Evolutionary conservation across 1,140 invertebrate species (phyloP).

Genomic region (Drosophila obscura): DNA sequence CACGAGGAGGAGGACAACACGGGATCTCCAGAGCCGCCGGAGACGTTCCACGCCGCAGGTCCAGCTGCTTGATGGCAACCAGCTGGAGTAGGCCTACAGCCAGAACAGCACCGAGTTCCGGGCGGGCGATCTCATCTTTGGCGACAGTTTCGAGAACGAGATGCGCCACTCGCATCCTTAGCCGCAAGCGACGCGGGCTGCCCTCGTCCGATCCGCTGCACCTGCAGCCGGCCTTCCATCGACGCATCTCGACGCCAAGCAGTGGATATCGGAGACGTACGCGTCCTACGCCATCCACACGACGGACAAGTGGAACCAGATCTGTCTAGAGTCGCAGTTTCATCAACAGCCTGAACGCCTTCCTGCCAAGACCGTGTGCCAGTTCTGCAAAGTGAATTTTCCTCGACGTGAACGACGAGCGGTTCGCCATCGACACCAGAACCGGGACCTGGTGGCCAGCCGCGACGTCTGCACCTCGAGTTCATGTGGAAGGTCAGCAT

Average conservation of each 20-base stretch:
- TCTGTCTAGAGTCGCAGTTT: slow-evolving; percentile 92
- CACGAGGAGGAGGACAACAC: slow-evolving; percentile 83
- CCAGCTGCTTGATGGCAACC: slow-evolving; percentile 53
- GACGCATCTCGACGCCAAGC: slow-evolving; percentile 87
- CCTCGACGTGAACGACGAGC: slow-evolving; percentile 90
- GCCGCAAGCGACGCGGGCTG: slow-evolving; percentile 84
- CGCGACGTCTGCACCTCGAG: slow-evolving; percentile 90
- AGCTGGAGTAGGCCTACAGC: slow-evolving; percentile 59
- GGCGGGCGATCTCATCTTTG: slow-evolving; percentile 79
- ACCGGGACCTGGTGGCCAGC: slow-evolving; percentile 92
- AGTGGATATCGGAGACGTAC: slow-evolving; percentile 93
- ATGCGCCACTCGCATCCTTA: slow-evolving; percentile 84
- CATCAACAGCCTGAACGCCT: slow-evolving; percentile 90
- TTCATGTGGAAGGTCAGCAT: slow-evolving; percentile 92
- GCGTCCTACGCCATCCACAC: slow-evolving; percentile 93
- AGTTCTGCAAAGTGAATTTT: slow-evolving; percentile 90
- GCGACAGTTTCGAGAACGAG: slow-evolving; percentile 81
- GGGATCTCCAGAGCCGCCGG: slow-evolving; percentile 66
- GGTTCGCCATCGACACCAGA: slow-evolving; percentile 91
- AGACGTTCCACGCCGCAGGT: slow-evolving; percentile 43
- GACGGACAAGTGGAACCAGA: slow-evolving; percentile 90
- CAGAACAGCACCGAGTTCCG: slow-evolving; percentile 72
- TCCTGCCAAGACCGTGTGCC: slow-evolving; percentile 90
- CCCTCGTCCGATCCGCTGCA: slow-evolving; percentile 84
- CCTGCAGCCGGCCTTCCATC: slow-evolving; percentile 59